phyloP scores from a whole-genome alignment of 1,140 invertebrate genomes.

The Copidosoma floridanum region DNA sequence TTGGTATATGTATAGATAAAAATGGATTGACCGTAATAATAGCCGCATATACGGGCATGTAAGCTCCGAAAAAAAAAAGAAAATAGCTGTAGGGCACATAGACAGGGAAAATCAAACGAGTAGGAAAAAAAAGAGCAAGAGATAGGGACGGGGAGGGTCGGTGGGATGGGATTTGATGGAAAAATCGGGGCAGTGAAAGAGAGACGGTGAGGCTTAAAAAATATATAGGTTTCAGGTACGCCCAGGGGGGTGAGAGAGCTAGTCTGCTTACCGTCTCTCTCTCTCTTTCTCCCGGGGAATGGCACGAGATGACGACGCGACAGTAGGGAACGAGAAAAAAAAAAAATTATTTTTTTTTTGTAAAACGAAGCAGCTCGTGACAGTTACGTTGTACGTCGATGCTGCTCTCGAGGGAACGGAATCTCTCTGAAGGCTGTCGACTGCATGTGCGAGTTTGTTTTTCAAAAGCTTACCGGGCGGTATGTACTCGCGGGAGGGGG shows the following conservation, averaged over 20 bases:
- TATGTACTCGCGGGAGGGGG: not conserved
- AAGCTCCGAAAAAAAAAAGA: not conserved
- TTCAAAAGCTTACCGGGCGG: too few species aligned
- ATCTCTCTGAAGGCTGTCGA: not conserved
- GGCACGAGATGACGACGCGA: too few species aligned
- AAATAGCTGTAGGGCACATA: too few species aligned
- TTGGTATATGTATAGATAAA: conserved; percentile 4
- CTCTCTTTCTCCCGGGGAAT: too few species aligned
- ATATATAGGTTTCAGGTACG: not conserved
- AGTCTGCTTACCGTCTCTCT: too few species aligned
- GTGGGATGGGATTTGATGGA: not conserved
- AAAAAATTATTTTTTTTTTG: not conserved
- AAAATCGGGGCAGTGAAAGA: not conserved
- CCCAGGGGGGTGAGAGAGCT: not conserved
- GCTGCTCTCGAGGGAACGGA: not conserved
- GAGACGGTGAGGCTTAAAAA: not conserved
- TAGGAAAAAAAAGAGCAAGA: too few species aligned
- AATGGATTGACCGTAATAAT: conserved; percentile 9
- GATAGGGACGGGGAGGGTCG: not conserved
- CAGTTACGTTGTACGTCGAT: not conserved
- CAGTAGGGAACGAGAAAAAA: not conserved
- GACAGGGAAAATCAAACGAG: too few species aligned
- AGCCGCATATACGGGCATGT: not conserved
- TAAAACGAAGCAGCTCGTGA: not conserved
- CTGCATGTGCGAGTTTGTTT: not conserved